Evolutionary conservation across 2,888 invertebrate genomes (phyloP), one percentile per base, ranked within the genome.

Genomic region (Selenia dentaria): DNA sequence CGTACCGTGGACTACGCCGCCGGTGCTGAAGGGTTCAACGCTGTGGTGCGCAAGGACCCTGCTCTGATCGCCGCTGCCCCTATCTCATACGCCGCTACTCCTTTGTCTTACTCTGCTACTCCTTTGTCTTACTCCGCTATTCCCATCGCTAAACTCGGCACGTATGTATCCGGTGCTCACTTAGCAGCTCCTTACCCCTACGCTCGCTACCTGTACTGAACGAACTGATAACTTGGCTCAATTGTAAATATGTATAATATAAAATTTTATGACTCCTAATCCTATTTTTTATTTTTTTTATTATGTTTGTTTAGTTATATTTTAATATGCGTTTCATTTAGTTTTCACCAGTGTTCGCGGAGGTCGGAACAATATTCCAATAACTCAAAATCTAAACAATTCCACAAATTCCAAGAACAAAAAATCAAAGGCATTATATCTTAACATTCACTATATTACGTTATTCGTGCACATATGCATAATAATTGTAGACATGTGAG

Each of bases 1-100:
- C 83, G 92, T 41, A 92, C 84, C 8, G 92, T 92, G 0, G 91
- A 92, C 74, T 92, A 92, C 70, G 84, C 90, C n/a, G 92, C 92
- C 18, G 83, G 83, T 4, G 59, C 66, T 2, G 67, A 76, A 36
- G 92, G 92, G 6, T 92, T 92, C 82, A 92, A 92, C 76, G 92
- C 92, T 24, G 65, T 91, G 33, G 92, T 92, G 3, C 81, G 87
- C 62, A 91, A 90, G 47, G 91, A 90, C 75, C 91, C 92, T 2
- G 84, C 75, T 1, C 56, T 79, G 36, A 63, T 81, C 40, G 64
- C 74, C 11, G 59, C 75, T 3, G 54, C 72, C 9, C 62, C 67
- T 1, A 2, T 62, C 12, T 13, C 64, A 12, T 59, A 61, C 45
- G 60, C 68, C 18, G 24, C 65, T 24, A 50, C 61, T 2, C 40